Conservation (phyloP, 92 coral and sea anemone species). For the Hydrozoanthus gracilis region DNA sequence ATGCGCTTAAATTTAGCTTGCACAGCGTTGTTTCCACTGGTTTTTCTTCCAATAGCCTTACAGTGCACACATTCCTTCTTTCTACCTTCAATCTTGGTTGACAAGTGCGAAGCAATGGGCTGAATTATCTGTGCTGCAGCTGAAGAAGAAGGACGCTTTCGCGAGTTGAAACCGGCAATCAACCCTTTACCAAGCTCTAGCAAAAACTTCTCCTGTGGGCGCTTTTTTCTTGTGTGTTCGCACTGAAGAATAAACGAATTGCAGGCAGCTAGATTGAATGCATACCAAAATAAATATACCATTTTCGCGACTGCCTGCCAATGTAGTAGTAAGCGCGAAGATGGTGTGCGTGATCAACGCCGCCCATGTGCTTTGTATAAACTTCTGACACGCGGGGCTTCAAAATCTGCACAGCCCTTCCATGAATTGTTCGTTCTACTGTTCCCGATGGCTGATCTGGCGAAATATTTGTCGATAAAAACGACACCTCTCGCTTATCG, state of each 20-base stretch:
- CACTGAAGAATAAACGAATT: background rate
- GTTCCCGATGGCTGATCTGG: background rate
- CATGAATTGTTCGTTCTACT: too few species aligned
- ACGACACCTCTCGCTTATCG: background rate
- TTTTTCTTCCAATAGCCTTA: background rate
- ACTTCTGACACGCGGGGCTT: background rate
- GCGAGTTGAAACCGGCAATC: background rate
- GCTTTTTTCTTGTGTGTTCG: background rate
- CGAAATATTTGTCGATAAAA: conserved; percentile 15
- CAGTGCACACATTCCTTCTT: too few species aligned
- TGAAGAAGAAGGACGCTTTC: background rate
- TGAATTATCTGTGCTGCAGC: conserved; percentile 1
- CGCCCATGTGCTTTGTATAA: background rate
- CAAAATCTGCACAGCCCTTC: too few species aligned
- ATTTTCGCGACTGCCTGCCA: background rate
- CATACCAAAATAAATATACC: background rate
- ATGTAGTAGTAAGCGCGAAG: background rate
- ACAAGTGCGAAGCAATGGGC: conserved; percentile 2
- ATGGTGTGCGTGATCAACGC: background rate
- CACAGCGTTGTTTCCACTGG: too few species aligned
- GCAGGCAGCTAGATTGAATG: background rate
- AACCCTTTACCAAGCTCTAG: background rate
- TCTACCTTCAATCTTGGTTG: background rate
- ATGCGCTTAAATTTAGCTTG: background rate
- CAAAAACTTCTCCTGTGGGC: conserved; percentile 1